These are phyloP conservation scores for Trematomus loennbergii DNA, from an alignment of 2,113 vertebrate genomes.

Conservation along the genomic window DNA sequence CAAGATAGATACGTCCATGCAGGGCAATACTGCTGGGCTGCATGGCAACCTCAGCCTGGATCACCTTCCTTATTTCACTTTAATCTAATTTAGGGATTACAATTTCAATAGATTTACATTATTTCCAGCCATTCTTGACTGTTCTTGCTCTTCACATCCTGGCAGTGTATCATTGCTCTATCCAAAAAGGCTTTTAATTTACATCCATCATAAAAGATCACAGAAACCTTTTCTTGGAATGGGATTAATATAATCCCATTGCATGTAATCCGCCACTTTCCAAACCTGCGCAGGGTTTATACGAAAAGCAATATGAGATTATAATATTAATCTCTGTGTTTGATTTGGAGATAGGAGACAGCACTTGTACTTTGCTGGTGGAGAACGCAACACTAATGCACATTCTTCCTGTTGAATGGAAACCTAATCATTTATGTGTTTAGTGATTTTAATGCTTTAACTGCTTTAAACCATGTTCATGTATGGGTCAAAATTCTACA, in stretches of 20 bases:
- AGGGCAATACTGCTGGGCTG: background rate
- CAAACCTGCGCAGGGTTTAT: slow-evolving; percentile 27
- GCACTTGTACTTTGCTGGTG: slow-evolving; percentile 9
- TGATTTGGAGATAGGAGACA: slow-evolving; percentile 33
- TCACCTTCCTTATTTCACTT: background rate
- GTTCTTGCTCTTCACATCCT: background rate
- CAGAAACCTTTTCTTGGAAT: slow-evolving; percentile 42
- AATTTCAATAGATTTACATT: background rate
- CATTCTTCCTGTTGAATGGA: background rate
- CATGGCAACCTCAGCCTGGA: background rate
- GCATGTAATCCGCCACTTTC: slow-evolving; percentile 48
- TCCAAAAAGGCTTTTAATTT: background rate
- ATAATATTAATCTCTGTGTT: slow-evolving; percentile 46
- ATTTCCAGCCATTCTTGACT: background rate
- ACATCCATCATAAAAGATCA: slow-evolving; percentile 40
- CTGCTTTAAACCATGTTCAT: background rate
- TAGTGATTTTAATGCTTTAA: background rate
- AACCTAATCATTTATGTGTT: slow-evolving; percentile 7
- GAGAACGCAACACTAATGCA: slow-evolving; percentile 12
- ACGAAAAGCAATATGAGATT: slow-evolving; percentile 51
- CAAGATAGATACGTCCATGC: no score
- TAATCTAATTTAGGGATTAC: background rate
- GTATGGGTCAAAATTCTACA: background rate
- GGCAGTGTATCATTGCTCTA: background rate
- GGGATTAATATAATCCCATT: slow-evolving; percentile 58